Evolutionary conservation across 2,888 invertebrate species (phyloP), one percentile per base, ranked within the genome.

Genomic region (Zaprionus lineosus): DNA sequence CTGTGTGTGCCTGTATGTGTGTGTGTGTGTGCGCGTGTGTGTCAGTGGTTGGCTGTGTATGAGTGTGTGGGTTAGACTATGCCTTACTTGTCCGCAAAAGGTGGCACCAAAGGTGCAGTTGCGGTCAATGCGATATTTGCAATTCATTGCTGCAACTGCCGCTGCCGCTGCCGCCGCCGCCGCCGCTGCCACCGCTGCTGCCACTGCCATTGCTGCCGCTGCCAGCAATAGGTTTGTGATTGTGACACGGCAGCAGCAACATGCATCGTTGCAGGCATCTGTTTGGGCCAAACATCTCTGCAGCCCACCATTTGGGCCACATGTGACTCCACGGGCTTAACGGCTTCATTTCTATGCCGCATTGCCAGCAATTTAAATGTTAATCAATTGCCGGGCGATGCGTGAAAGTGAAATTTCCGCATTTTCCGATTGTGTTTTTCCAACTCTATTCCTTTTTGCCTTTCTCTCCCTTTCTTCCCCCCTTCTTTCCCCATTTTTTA

Each of bases 51-150:
- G 15, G 31, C 11, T 31, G 12, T 36, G 19, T 48, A 19, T 34
- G 24, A 47, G 26, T 36, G 46, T 37, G 29, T 48, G 62, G 47
- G 59, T 56, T 65, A 53, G 74, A 59, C 74, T 51, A 60, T 66
- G 70, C 75, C 77, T 78, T 82, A 82, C 41, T 66, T 82, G 58
- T 60, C 58, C 71, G 34, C 82, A 78, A 84, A 82, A 74, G 84
- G 84, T 78, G 79, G 78, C 77, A 74, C 58, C 79, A 78, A 82
- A 78, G 85, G 78, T 84, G 83, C 79, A 78, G 60, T n/a, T 63
- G 85, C 85, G 78, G 85, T 78, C 78, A 78, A 78, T 83, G 85
- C 79, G 76, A 78, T 83, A 78, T 78, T 78, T 78, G 78, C 85
- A 84, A 78, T 78, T 84, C 78, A 78, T 78, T 78, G 83, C 76